Base-by-base conservation (phyloP, 2,888 invertebrate species). In the Pachycephus smyrnensis region DNA sequence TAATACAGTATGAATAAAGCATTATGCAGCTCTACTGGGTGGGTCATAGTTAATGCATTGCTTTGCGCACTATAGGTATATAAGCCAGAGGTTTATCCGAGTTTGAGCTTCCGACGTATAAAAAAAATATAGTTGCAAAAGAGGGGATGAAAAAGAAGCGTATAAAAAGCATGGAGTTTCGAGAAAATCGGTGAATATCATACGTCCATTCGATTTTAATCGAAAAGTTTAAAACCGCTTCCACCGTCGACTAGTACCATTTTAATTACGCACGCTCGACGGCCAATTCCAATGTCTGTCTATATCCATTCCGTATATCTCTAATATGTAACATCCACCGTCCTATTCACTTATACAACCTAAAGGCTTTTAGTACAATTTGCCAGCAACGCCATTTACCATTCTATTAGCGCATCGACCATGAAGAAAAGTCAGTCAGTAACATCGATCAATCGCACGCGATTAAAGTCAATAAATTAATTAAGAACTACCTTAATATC, bases 1-100 rank as follows among this genome's bases (percentile, higher is more conserved):
- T 71, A 71, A 71, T 32, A 71, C 23, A 31, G 71, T 33, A 71
- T 71, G 71, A 71, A 71, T 71, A 71, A 71, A 71, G 33, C 33
- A 71, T 71, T 71, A 31, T 32, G 71, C 32, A 71, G 71, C 23
- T 71, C 15, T 23, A 71, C 31, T 12, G 33, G 32, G 12, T 32
- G 32, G 71, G 6, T 15, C 71, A 71, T 71, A 71, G 31, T 32
- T 71, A 31, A 71, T 71, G 71, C 71, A 71, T 71, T 71, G 71
- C 71, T 9, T 23, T 9, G 12, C 12, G 71, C 31, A 6, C 3
- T 55, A 55, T 55, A 55, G 55, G 23, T 55, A 55, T 37, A 37
- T 12, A 12, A 0, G 23, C 55, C 55, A 55, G 23, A 55, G 55
- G 1, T 55, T 9, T 23, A 23, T 6, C 23, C 9, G 55, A 55